Conservation (phyloP, 64 coral and sea anemone genomes). For the Astreopora myriophthalma region DNA sequence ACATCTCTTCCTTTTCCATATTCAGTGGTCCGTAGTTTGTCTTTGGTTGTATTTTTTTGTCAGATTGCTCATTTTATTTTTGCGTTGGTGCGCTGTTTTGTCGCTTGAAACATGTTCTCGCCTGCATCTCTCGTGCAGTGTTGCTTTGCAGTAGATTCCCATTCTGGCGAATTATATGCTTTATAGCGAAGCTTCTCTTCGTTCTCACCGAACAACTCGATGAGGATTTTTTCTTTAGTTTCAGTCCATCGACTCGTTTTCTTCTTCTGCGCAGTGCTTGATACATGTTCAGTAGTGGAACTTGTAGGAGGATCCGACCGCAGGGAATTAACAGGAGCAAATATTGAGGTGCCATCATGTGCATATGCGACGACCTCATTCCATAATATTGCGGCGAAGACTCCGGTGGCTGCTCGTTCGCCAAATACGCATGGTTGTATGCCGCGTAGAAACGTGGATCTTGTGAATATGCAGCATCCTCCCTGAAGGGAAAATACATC, state of each 20-base stretch:
- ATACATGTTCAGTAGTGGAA: background rate
- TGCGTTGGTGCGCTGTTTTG: background rate
- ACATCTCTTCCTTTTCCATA: constrained; percentile 6
- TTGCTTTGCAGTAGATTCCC: constrained; percentile 2
- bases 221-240: constrained; percentile 20
- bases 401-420: no score
- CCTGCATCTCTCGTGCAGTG: constrained; percentile 36
- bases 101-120: constrained; percentile 28
- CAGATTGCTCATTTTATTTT: constrained; percentile 29
- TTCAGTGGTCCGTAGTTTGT: constrained; percentile 4
- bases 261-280: background rate
- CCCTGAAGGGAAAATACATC: background rate
- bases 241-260: constrained; percentile 15
- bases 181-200: constrained; percentile 22
- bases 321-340: background rate
- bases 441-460: background rate
- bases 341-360: constrained; percentile 1
- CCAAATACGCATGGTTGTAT: background rate
- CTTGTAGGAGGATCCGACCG: background rate
- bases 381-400: background rate
- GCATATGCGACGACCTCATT: background rate
- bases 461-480: background rate
- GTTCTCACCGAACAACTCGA: constrained; percentile 24
- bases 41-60: constrained; percentile 12
- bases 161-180: constrained; percentile 5